Evolutionary conservation across 1,140 invertebrate species (phyloP).

Genomic region (Hycleus cichorii): DNA sequence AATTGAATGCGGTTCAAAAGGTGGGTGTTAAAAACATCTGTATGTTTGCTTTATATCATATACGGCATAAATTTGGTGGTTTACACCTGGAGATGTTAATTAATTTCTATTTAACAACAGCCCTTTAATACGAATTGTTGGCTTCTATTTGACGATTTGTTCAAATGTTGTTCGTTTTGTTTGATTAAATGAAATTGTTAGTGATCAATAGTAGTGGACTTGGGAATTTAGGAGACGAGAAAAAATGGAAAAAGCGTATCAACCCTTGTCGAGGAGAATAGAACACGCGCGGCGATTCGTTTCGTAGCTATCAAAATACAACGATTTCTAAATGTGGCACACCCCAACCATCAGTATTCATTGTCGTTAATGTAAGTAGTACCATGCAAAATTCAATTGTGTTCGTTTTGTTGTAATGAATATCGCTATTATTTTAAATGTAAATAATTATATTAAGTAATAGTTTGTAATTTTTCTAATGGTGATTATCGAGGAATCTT

Average conservation of each 20-base stretch:
- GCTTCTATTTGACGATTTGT: not conserved
- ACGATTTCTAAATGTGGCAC: slow-evolving; percentile 22
- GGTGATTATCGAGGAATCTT: no score
- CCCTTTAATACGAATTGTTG: not conserved
- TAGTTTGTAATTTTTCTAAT: no score
- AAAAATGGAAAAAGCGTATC: not conserved
- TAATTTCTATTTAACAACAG: not conserved
- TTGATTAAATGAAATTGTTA: no score
- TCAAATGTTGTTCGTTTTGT: no score
- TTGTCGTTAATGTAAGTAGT: slow-evolving; percentile 19
- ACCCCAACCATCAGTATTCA: slow-evolving; percentile 26
- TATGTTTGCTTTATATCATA: slow-evolving; percentile 11
- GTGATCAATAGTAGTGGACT: not conserved
- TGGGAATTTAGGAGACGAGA: slow-evolving; percentile 3
- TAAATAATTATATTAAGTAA: no score
- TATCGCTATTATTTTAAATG: no score
- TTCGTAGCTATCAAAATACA: slow-evolving; percentile 19
- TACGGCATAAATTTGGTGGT: slow-evolving; percentile 1
- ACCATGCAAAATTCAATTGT: slow-evolving; percentile 20
- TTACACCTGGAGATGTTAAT: slow-evolving; percentile 14
- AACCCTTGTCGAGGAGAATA: not conserved
- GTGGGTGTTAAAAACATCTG: slow-evolving; percentile 15
- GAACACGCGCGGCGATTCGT: slow-evolving; percentile 17
- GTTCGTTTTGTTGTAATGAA: not conserved
- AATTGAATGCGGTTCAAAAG: not conserved